A percentile compares a stretch with the other conserved stretches of the same genome.
Evolutionary conservation across 2,888 invertebrate species (phyloP).

Genomic region (Aradus depressus): DNA sequence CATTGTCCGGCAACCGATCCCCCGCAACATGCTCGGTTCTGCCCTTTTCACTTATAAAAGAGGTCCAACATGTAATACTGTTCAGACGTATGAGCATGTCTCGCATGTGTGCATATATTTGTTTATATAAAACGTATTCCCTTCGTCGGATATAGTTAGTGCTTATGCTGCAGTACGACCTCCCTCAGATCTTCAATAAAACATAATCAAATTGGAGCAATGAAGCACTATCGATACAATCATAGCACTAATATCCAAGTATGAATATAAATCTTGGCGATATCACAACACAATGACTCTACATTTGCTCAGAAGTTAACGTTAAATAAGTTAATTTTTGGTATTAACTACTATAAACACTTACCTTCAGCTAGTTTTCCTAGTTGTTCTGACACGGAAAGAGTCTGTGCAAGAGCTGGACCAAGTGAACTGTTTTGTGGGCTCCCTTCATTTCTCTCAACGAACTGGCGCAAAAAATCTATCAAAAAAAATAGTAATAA

Average conservation of each 20-base stretch:
- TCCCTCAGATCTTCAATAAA: too few relatives aligned
- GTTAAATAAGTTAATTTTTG: background rate
- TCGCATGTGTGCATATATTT: too few relatives aligned
- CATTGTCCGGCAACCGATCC: too few relatives aligned
- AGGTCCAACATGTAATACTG: too few relatives aligned
- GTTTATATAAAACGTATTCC: too few relatives aligned
- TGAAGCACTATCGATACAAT: background rate
- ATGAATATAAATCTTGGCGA: background rate
- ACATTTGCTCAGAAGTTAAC: background rate
- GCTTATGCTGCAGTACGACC: too few relatives aligned
- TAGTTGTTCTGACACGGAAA: conserved; percentile 58
- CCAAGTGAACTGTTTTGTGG: conserved; percentile 20
- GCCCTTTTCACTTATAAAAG: too few relatives aligned
- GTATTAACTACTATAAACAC: background rate
- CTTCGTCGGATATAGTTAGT: too few relatives aligned
- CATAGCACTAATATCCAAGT: background rate
- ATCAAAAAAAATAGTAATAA: conserved; percentile 18
- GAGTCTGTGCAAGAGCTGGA: conserved; percentile 32
- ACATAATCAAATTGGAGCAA: too few relatives aligned
- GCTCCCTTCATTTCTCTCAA: conserved; percentile 24
- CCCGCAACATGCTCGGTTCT: too few relatives aligned
- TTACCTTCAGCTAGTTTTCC: conserved; percentile 53
- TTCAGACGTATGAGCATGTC: too few relatives aligned
- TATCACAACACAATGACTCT: too few relatives aligned
- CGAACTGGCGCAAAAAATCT: conserved; percentile 27